Evolutionary conservation across 2,888 invertebrate genomes (phyloP).

Genomic region (Tetramorium bicarinatum): DNA sequence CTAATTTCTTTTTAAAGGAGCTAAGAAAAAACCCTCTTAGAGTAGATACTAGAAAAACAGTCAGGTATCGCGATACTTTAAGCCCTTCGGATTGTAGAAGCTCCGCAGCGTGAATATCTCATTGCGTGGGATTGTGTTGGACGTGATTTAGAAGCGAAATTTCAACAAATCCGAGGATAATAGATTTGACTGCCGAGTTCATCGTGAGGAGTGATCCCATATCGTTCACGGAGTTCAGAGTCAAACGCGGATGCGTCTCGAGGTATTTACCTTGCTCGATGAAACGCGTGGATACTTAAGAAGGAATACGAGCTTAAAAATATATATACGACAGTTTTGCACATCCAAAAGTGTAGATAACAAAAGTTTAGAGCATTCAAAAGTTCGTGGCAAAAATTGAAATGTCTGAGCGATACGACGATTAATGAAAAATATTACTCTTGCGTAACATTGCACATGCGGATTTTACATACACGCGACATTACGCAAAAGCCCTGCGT

Average conservation of each 20-base stretch:
- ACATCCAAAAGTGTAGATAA: background rate
- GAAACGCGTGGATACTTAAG: background rate
- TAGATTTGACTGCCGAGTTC: background rate
- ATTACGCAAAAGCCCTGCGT: slow-evolving; percentile 35
- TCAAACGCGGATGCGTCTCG: background rate
- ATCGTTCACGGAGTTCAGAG: background rate
- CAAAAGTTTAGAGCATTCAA: background rate
- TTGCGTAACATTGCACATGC: slow-evolving; percentile 1
- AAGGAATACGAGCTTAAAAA: slow-evolving; percentile 6
- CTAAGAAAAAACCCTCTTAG: background rate
- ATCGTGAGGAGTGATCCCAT: background rate
- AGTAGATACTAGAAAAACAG: background rate
- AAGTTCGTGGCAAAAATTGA: background rate
- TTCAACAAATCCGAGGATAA: background rate
- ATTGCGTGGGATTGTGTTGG: background rate
- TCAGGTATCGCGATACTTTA: background rate
- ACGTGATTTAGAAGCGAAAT: background rate
- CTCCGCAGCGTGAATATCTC: background rate
- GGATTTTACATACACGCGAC: slow-evolving; percentile 13
- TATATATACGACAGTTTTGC: background rate
- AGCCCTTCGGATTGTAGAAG: background rate
- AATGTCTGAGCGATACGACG: background rate
- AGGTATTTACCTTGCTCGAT: no score
- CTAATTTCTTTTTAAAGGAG: background rate
- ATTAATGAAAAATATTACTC: slow-evolving; percentile 4